A percentile compares a stretch with the other conserved stretches of the same genome.
phyloP scores from a whole-genome alignment of 2,888 invertebrate genomes.

The Drosophila peninsularis region DNA sequence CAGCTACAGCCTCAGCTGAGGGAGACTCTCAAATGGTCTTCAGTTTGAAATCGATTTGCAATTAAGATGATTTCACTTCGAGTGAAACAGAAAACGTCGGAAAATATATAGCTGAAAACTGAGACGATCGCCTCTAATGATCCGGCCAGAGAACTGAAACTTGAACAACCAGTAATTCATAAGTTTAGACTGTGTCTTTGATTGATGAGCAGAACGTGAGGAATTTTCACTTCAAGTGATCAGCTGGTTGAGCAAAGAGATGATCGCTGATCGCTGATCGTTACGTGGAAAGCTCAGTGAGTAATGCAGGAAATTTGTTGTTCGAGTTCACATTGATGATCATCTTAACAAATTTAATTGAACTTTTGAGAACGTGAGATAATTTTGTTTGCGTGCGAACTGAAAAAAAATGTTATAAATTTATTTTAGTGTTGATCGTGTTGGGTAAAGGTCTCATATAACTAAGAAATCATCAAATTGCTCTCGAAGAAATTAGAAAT shows the following conservation, averaged over 20 bases:
- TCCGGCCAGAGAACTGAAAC: constrained; percentile 12
- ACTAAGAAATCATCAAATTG: neutral
- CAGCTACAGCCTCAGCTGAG: constrained; percentile 33
- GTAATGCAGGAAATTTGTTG: constrained; percentile 1
- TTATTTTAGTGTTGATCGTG: neutral
- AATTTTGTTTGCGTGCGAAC: neutral
- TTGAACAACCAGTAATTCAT: constrained; percentile 32
- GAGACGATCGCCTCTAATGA: constrained; percentile 47
- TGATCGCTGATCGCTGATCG: constrained; percentile 9
- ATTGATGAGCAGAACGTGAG: constrained; percentile 53
- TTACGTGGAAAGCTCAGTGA: constrained; percentile 5
- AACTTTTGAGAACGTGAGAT: constrained; percentile 10
- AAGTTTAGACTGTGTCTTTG: constrained; percentile 31
- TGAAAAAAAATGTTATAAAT: neutral
- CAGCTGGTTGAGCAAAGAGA: constrained; percentile 17
- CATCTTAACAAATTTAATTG: constrained; percentile 1
- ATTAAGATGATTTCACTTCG: constrained; percentile 78
- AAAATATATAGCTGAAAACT: constrained; percentile 22
- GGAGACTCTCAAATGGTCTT: constrained; percentile 16
- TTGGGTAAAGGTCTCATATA: neutral
- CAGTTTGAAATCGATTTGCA: constrained; percentile 71
- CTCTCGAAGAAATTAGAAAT: neutral
- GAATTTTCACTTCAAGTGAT: constrained; percentile 7
- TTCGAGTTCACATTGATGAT: neutral
- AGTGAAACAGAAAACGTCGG: constrained; percentile 31